Evolutionary conservation across 1,140 invertebrate species (phyloP).

Genomic region (Galleria mellonella): DNA sequence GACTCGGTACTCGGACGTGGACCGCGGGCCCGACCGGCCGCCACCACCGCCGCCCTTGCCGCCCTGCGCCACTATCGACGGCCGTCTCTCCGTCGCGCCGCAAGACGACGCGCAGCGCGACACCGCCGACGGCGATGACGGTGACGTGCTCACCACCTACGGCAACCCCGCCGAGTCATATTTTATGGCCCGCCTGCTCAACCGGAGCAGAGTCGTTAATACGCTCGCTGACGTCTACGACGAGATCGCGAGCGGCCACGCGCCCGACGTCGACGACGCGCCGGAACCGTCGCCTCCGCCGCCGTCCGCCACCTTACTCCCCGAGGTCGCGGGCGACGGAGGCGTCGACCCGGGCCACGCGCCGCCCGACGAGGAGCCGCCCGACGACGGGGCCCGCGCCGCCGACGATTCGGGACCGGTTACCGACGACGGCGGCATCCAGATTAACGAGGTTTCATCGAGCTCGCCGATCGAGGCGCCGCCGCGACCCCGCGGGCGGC

Average conservation of each 20-base stretch:
- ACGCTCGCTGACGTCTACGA: conserved; percentile 54
- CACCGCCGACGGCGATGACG: conserved; percentile 21
- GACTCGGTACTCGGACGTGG: conserved; percentile 57
- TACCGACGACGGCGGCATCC: conserved; percentile 65
- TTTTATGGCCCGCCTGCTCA: conserved; percentile 62
- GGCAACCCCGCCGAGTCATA: conserved; percentile 69
- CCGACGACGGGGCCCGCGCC: conserved; percentile 8
- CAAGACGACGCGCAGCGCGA: conserved; percentile 21
- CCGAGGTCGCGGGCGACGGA: conserved; percentile 18
- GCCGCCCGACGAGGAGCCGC: conserved; percentile 1
- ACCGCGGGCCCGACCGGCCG: conserved; percentile 21
- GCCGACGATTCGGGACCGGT: conserved; percentile 3
- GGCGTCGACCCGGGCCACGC: conserved; percentile 10
- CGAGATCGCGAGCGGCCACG: conserved; percentile 35
- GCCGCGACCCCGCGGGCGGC: conserved; percentile 30
- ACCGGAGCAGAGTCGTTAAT: conserved; percentile 52
- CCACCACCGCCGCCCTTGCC: conserved; percentile 32
- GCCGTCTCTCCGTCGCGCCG: conserved; percentile 33
- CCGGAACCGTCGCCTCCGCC: conserved; percentile 25
- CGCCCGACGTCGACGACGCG: conserved; percentile 4
- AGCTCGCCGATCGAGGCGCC: conserved; percentile 64
- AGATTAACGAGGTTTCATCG: conserved; percentile 78
- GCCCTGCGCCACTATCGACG: conserved; percentile 47
- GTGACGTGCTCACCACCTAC: conserved; percentile 52
- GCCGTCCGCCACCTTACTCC: conserved; percentile 20